Base-by-base conservation (phyloP, 1,140 invertebrate species). In the Ectropis grisescens region DNA sequence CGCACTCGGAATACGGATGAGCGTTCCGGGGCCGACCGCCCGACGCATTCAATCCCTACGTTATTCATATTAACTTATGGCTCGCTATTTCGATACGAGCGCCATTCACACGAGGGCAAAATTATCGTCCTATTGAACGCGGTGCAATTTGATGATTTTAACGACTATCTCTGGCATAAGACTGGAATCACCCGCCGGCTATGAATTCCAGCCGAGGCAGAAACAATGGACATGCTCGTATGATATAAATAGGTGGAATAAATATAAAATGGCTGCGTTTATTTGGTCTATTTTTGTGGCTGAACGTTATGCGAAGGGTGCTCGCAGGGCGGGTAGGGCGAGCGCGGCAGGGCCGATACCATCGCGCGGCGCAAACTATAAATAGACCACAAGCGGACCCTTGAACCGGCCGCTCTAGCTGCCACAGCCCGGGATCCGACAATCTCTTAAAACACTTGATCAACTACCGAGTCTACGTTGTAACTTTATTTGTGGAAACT, bases 161-260 rank as follows among this genome's bases (percentile, higher is more conserved):
- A 55, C 52, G 39, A 58, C 40, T 40, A 46, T 56, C 48, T 47
- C 45, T 29, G 48, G 36, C 36, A 41, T 49, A 41, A 48, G 33
- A 46, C 51, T 58, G 46, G 37, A 52, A 55, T 62, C 37, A 53
- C 58, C 57, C 41, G 39, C 42, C 41, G 65, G 70, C 68, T 58
- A 68, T 66, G 62, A 68, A 71, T 69, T 59, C 59, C 55, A 47
- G 47, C 35, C 44, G 57, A 51, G 40, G 45, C 42, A 49, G 55
- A 62, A 76, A 79, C 69, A 76, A 79, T 79, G 68, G 68, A 65
- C 60, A 69, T 55, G n/a, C n/a, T n/a, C n/a, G n/a, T 26, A 56
- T 59, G 56, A 62, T 72, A 75, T 71, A 71, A 68, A 75, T 75
- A 74, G 59, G 56, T 62, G 51, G 59, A 59, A 62, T 70, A 64